Base-by-base conservation (phyloP, 2,797 vertebrate species). In the Coilia nasus region DNA sequence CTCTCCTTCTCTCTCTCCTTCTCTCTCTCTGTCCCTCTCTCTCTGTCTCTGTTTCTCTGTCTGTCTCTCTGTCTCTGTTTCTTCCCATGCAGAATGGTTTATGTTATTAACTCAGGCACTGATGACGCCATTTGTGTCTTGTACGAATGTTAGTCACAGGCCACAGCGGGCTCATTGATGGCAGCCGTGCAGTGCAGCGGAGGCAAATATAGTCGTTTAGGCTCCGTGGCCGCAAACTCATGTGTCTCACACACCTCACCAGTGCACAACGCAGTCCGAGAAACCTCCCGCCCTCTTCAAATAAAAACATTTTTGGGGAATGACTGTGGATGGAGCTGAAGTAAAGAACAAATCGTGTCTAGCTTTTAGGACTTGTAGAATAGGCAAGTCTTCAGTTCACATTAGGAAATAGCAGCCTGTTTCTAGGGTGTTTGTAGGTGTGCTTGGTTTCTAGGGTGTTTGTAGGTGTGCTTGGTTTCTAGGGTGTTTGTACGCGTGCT, bases 91-190 rank as follows among this genome's bases (percentile, higher is more conserved):
- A 12, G 64, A 78, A 78, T 78, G 35, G 44, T 78, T 78, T 78
- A 78, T 78, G 44, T 78, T 17, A 44, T n/a, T 82, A 54, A 25
- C 71, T 78, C 64, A 71, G 64, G 28, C 64, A 4, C 28, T 17
- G 64, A 71, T 71, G 64, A 71, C 64, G 64, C 25, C 64, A 35
- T 71, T 71, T 15, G 64, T 31, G 64, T 71, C 28, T 71, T 31
- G 2, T 12, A 28, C 28, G 28, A 71, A 15, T 71, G 35, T 35
- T 14, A 28, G 64, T 71, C 64, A 71, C 7, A 31, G 64, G 25
- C 64, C 64, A 71, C 28, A 14, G 64, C 64, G 28, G 64, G 28
- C 28, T 71, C 28, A 2, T 71, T 71, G 4, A 35, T 35, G 19
- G 28, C 64, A 31, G 25, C 28, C 2, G n/a, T 9, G n/a, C 10